Base-by-base conservation (phyloP, 2,113 vertebrate species). In the Chaenogobius annularis region DNA sequence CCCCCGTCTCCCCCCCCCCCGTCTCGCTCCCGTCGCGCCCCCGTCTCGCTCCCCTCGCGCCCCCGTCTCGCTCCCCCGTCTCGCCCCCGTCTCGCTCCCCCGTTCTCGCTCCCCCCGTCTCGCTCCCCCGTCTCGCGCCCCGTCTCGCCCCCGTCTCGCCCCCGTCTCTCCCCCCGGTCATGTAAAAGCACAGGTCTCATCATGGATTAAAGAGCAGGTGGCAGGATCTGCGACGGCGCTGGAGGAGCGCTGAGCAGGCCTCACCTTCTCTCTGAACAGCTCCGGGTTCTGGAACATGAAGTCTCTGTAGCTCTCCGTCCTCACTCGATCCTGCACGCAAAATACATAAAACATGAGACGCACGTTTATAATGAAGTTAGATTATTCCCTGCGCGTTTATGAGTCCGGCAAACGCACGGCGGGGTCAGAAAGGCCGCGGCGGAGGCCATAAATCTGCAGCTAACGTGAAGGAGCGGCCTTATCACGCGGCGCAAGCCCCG, bases 201-300 rank as follows among this genome's bases (percentile, higher is more conserved):
- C n/a, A n/a, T n/a, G n/a, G n/a, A n/a, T n/a, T n/a, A n/a, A n/a
- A n/a, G n/a, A n/a, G n/a, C n/a, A n/a, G n/a, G n/a, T n/a, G n/a
- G n/a, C n/a, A n/a, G n/a, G n/a, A n/a, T n/a, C n/a, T n/a, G n/a
- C n/a, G n/a, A n/a, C n/a, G n/a, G n/a, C n/a, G n/a, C n/a, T n/a
- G n/a, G n/a, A n/a, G n/a, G n/a, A n/a, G n/a, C n/a, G n/a, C 6
- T 35, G 35, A 6, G 14, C 14, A 48, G 47, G 12, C 26, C 95
- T 93, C 82, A 99, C 98, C 95, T 98, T 99, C 91, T 96, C 96
- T 92, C 87, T 94, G 94, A 99, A 99, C 84, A 97, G 88, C 5
- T 97, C 95, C 1, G 93, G 82, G 85, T 99, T 99, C 73, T 87
- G 84, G 86, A 95, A 96, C 85, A 98, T 95, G 92, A 99, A 99